Evolutionary conservation across 2,113 vertebrate species (phyloP), one percentile per base, ranked within the genome.

Genomic region (Vulpes lagopus): DNA sequence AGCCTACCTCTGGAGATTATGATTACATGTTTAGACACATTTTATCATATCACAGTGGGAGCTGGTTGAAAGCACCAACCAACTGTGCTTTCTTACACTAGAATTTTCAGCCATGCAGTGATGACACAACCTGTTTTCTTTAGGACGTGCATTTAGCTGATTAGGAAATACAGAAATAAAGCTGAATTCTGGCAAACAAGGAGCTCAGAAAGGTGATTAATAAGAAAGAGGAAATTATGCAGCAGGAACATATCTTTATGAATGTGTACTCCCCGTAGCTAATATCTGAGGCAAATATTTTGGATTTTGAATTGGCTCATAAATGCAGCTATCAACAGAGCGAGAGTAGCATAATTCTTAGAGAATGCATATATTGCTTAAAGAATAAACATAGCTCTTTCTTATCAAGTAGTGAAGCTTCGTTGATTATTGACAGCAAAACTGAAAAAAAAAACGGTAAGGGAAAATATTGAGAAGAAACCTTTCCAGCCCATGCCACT

Each of bases 271-370:
- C 92, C 67, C 92, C 30, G 73, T 71, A 94, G 95, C 86, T 98
- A 96, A 98, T 95, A 97, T 96, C 89, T 90, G 78, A 95, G 69
- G 89, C 97, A 97, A 97, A 98, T 98, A 96, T 97, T 99, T 98
- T 97, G 96, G 51, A 83, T 97, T 96, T 95, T 91, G 78, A 98
- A 89, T 38, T 92, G 87, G 6, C 67, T 88, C n/a, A 74, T 43
- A 88, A 95, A 84, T 92, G 49, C 59, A 90, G 60, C 17, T 88
- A 55, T 96, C 81, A 91, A 53, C 25, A 79, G 84, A 94, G 22
- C 5, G 27, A 89, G 57, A 87, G 19, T 17, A 67, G 23, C 20
- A 35, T 88, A 87, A 67, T 88, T 89, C 38, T 96, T 83, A 94
- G 55, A 69, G 79, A 97, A 87, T 59, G 15, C 5, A 19, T 11